These are phyloP conservation scores for Alectoris magna DNA, from an alignment of 2,797 vertebrate species.

Conservation along the genomic window DNA sequence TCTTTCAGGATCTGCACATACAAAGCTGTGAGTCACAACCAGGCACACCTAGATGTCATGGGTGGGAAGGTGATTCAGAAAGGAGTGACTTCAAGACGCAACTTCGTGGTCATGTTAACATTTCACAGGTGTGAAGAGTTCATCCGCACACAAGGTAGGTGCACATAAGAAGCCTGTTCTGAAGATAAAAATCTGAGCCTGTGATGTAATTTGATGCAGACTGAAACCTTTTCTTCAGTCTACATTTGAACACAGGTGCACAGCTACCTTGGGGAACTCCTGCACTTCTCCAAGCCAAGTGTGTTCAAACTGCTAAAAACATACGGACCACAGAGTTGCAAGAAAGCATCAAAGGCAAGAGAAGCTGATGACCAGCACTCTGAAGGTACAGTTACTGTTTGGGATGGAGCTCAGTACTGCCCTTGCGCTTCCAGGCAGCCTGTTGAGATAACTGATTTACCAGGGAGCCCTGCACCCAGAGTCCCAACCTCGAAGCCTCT, in stretches of 20 bases:
- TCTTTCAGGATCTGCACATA: background rate
- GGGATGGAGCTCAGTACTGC: background rate
- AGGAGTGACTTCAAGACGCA: background rate
- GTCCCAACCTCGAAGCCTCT: background rate
- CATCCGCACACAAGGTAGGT: background rate
- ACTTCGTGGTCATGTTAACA: background rate
- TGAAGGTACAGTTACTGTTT: background rate
- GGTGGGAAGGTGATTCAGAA: background rate
- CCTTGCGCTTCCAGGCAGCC: background rate
- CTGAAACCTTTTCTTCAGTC: background rate
- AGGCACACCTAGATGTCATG: background rate
- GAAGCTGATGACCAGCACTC: background rate
- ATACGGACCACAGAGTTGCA: background rate
- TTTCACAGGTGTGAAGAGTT: background rate
- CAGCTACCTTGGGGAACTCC: background rate
- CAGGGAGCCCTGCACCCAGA: background rate
- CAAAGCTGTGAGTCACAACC: background rate
- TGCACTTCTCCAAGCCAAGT: background rate
- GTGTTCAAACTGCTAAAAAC: background rate
- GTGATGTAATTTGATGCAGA: background rate
- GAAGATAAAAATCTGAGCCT: background rate
- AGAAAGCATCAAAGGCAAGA: background rate
- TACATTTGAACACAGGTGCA: background rate
- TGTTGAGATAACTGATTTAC: background rate
- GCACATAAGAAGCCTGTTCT: background rate